Conservation (phyloP, 2,888 invertebrate species). For the Drosophila borealis region DNA sequence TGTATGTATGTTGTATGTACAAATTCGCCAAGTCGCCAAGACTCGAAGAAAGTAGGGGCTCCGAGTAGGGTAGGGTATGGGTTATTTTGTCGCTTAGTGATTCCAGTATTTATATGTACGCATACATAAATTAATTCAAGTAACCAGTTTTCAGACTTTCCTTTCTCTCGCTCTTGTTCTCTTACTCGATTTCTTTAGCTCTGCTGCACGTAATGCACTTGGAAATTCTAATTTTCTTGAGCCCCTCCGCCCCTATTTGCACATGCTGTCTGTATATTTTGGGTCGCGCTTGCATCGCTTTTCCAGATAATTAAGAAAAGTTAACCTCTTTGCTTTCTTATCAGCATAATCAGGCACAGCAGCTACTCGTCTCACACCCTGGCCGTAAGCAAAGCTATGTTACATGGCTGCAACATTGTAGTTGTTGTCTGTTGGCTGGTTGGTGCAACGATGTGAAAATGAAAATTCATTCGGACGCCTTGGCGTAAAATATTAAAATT, state of each 20-base stretch:
- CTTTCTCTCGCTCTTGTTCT: background rate
- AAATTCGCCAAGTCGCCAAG: conserved; percentile 22
- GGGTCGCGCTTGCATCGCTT: conserved; percentile 41
- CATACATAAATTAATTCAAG: conserved; percentile 15
- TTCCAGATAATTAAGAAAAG: conserved; percentile 77
- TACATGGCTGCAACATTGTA: conserved; percentile 50
- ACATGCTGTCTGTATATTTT: conserved; percentile 16
- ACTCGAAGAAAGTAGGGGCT: background rate
- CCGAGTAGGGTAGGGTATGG: background rate
- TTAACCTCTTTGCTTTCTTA: conserved; percentile 73
- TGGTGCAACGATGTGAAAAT: conserved; percentile 80
- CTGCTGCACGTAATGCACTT: conserved; percentile 41
- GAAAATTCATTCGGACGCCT: conserved; percentile 79
- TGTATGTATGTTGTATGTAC: conserved; percentile 2
- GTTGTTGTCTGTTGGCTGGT: conserved; percentile 27
- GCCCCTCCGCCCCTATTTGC: background rate
- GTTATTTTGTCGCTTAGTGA: conserved; percentile 52
- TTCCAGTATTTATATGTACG: conserved; percentile 48
- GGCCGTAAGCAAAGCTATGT: conserved; percentile 2
- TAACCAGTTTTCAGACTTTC: background rate
- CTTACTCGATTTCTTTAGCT: background rate
- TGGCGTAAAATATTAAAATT: conserved; percentile 82
- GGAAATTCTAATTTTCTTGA: conserved; percentile 41
- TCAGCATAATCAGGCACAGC: conserved; percentile 70
- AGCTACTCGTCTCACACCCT: conserved; percentile 7